A percentile compares a stretch with the other conserved stretches of the same genome.
These are phyloP conservation scores for Machimus atricapillus DNA, from an alignment of 2,888 invertebrate species.

Conservation along the genomic window DNA sequence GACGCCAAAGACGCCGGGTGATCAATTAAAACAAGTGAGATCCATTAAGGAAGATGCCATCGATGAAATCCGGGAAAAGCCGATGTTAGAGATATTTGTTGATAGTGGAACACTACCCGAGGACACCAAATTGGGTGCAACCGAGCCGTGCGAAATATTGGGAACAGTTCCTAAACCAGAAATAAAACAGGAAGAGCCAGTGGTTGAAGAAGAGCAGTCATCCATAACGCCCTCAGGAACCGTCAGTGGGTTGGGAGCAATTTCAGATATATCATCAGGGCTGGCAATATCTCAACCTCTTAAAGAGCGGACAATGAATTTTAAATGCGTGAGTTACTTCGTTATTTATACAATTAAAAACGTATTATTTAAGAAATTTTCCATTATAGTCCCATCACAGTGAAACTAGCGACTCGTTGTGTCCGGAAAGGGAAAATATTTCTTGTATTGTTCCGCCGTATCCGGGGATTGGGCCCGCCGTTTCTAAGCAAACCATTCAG, in stretches of 20 bases:
- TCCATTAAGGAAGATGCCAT: neutral
- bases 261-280: conserved; percentile 42
- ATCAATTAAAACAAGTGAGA: neutral
- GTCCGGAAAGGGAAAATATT: conserved; percentile 26
- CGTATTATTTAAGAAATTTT: too few species aligned
- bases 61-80: neutral
- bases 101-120: neutral
- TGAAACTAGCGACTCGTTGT: neutral
- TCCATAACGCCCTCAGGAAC: neutral
- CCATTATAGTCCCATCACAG: neutral
- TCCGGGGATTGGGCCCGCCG: conserved; percentile 69
- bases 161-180: neutral
- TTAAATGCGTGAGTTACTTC: neutral
- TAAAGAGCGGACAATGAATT: neutral
- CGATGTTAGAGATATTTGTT: neutral
- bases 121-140: neutral
- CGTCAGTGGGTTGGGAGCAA: conserved; percentile 9
- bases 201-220: neutral
- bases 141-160: neutral
- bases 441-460: conserved; percentile 62
- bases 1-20: neutral
- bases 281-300: neutral
- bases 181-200: neutral
- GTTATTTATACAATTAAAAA: neutral
- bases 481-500: conserved; percentile 64